A percentile compares a stretch with the other conserved stretches of the same genome.
Evolutionary conservation across 2,113 vertebrate species (phyloP).

Genomic region (Cyphomyrus discorhynchus): DNA sequence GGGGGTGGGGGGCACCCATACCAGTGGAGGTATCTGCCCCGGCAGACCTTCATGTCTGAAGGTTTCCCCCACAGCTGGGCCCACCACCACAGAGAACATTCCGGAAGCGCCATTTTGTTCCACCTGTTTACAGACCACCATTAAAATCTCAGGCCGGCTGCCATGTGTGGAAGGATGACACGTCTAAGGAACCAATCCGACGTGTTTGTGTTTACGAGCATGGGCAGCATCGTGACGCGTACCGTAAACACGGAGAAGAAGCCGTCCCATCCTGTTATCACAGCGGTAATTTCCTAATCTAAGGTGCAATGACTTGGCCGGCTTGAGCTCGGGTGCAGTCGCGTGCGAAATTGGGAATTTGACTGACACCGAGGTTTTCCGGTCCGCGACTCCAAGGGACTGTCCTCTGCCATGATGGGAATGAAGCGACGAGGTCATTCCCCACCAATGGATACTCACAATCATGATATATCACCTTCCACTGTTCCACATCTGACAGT

Average conservation of each 20-base stretch:
- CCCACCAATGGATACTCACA: neutral
- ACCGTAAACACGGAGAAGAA: neutral
- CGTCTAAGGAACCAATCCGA: neutral
- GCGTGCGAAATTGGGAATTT: constrained; percentile 13
- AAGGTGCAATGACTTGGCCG: neutral
- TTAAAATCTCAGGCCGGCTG: neutral
- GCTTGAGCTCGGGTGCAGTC: neutral
- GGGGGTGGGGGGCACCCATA: neutral
- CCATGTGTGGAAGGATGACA: neutral
- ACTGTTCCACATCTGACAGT: neutral
- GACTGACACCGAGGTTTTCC: neutral
- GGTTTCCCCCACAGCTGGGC: neutral
- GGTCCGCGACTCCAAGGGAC: neutral
- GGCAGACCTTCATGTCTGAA: neutral
- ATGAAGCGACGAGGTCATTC: neutral
- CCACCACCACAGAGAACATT: neutral
- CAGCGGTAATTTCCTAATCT: neutral
- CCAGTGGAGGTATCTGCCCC: neutral
- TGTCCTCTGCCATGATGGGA: neutral
- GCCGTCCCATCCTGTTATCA: neutral
- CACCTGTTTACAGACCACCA: neutral
- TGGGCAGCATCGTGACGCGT: neutral
- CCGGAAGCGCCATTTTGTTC: neutral
- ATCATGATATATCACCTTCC: neutral
- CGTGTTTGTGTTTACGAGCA: neutral